Evolutionary conservation across 2,797 vertebrate genomes (phyloP), one percentile per base, ranked within the genome.

Genomic region (Acropternis orthonyx): DNA sequence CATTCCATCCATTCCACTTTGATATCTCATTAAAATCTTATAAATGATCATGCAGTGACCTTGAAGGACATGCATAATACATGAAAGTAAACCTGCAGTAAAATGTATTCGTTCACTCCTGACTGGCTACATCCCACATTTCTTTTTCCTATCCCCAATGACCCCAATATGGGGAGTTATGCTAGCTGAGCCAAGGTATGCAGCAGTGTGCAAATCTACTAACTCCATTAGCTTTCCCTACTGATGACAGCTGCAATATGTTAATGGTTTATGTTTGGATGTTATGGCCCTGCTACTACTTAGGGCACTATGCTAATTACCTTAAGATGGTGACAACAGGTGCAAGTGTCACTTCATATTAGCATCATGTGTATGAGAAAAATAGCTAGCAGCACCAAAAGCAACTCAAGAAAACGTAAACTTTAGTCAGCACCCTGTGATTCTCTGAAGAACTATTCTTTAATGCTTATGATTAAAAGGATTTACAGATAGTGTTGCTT

Each of bases 1-100:
- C 96, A 98, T 98, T 97, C 97, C 88, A 96, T 98, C 98, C 97
- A 97, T 98, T 97, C 97, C 80, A 94, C 98, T 98, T 98, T 98
- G 98, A 98, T 98, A 98, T 98, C 98, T 98, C 98, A 98, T 98
- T 98, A 98, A 98, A 98, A 98, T 98, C 98, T 98, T 98, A 98
- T 98, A 98, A 98, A 98, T 98, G 98, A 98, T 98, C 98, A 98
- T 93, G 98, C 97, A 93, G 97, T 98, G 98, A 98, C 98, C 98
- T 98, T 98, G 98, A 98, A 98, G 97, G 93, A 96, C 94, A 98
- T 98, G 98, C 98, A 98, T 98, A 98, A 98, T 98, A 98, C 98
- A 98, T 98, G 98, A 98, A 98, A 98, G 98, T 98, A 98, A 98
- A 98, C 98, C 98, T 98, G 97, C 97, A 97, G 97, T 98, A 98